Base-by-base conservation (phyloP, 92 coral and sea anemone genomes). In the Phenganax stokvisi region DNA sequence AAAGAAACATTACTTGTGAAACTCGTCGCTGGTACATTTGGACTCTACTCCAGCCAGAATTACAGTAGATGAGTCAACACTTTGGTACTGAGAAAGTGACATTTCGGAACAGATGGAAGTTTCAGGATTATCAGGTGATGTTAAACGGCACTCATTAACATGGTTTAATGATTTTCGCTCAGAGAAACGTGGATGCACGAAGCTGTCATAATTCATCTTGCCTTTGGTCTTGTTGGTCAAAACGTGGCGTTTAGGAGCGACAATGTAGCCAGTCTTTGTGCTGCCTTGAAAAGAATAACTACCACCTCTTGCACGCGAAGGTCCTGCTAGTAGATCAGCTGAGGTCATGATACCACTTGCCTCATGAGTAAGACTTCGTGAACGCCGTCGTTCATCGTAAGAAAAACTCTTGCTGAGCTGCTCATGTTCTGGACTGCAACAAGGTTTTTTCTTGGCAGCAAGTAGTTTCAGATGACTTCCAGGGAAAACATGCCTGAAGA, bases 191-290 rank as follows among this genome's bases (percentile, higher is more conserved):
- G 83, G 83, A 62, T 8, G 84, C 73, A 84, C 78, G 37, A 71
- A 83, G 54, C 85, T 76, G 56, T 77, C 88, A 72, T 88, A 93
- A 86, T 88, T 87, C n/a, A 90, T 89, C 15, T 87, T 20, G 25
- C 25, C 25, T 20, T 20, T 74, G 8, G 98, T 97, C 54, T 97
- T 94, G 76, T 97, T 94, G 12, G 98, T 92, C 3, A 83, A 80
- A 4, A 64, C 30, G 44, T 11, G 51, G 9, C 83, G 67, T 47
- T 51, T 62, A 51, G 68, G 60, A 15, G 83, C 63, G 29, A 55
- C 83, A 3, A 30, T 9, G 54, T 63, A 65, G 6, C 74, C 61
- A 1, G 73, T 12, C 25, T 65, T 47, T n/a, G 83, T 47, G 8
- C 13, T 67, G 1, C 83, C 83, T 28, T 79, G 83, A 54, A 79